These are phyloP conservation scores for Collichthys lucidus DNA, from an alignment of 2,113 vertebrate genomes.

Conservation along the genomic window DNA sequence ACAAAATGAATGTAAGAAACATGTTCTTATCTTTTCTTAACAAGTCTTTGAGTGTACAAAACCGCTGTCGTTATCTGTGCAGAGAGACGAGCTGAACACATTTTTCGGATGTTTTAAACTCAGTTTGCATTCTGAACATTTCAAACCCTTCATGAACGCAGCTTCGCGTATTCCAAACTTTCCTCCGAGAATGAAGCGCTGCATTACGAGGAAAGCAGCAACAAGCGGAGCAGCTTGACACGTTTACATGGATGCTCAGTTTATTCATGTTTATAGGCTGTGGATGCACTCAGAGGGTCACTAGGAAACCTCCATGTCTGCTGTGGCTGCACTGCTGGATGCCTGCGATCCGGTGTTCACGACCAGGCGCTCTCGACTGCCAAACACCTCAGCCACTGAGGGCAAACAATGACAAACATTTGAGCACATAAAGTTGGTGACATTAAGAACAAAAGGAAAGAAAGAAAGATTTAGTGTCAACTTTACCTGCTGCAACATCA, in stretches of 20 bases:
- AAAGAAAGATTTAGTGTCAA: not conserved
- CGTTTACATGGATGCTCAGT: slow-evolving; percentile 24
- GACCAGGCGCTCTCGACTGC: slow-evolving; percentile 87
- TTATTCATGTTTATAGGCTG: slow-evolving; percentile 20
- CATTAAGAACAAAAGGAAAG: not conserved
- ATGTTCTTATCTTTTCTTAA: not conserved
- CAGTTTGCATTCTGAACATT: not conserved
- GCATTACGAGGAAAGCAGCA: not conserved
- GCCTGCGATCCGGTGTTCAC: slow-evolving; percentile 74
- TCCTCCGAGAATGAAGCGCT: not conserved
- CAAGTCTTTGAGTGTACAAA: slow-evolving; percentile 3
- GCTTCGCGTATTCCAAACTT: no score
- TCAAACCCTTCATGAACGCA: slow-evolving; percentile 10
- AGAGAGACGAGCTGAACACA: slow-evolving; percentile 5
- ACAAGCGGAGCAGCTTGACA: not conserved
- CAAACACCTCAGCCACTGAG: slow-evolving; percentile 91
- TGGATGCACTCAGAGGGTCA: not conserved
- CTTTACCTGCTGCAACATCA: slow-evolving; percentile 90
- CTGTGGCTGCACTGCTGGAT: slow-evolving; percentile 64
- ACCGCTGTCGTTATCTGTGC: not conserved
- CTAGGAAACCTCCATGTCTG: slow-evolving; percentile 82
- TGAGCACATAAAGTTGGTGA: not conserved
- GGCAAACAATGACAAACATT: slow-evolving; percentile 34
- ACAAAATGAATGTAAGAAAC: slow-evolving; percentile 9
- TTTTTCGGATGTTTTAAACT: slow-evolving; percentile 5